Percentiles rank a stretch among this genome's conserved stretches.
These are phyloP conservation scores for Caenorhabditis briggsae DNA, from an alignment of 1,140 invertebrate genomes.

Conservation along the genomic window DNA sequence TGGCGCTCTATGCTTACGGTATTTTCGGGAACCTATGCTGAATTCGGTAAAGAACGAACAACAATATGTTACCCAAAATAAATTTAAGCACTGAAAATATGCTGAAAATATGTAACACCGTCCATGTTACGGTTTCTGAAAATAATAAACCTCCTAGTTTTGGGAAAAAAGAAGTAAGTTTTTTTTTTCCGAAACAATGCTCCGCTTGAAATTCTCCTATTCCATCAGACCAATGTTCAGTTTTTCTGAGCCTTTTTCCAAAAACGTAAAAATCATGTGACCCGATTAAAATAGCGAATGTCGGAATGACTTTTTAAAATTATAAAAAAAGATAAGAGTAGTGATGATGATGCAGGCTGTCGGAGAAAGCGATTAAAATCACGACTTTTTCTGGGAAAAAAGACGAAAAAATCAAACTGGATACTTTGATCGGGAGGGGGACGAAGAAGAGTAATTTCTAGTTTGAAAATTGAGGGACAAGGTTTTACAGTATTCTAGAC, in stretches of 20 bases:
- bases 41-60: no score
- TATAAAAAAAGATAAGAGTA: background rate
- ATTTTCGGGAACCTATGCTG: no score
- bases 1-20: no score
- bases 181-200: no score
- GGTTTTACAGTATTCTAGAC: no score
- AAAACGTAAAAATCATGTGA: slow-evolving; percentile 12
- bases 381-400: background rate
- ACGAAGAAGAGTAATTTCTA: background rate
- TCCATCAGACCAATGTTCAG: background rate
- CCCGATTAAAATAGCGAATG: slow-evolving; percentile 10
- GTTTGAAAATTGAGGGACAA: background rate
- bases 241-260: slow-evolving; percentile 1
- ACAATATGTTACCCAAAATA: no score
- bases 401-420: background rate
- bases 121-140: no score
- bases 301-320: slow-evolving; percentile 32
- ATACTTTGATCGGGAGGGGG: background rate
- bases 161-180: no score
- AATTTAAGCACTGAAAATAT: no score
- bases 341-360: background rate
- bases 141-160: no score
- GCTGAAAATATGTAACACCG: no score
- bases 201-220: background rate
- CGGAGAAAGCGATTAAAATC: background rate